Conservation (phyloP, 37 sponge, comb jelly and placozoan genomes). For the Petrosia ficiformis region DNA sequence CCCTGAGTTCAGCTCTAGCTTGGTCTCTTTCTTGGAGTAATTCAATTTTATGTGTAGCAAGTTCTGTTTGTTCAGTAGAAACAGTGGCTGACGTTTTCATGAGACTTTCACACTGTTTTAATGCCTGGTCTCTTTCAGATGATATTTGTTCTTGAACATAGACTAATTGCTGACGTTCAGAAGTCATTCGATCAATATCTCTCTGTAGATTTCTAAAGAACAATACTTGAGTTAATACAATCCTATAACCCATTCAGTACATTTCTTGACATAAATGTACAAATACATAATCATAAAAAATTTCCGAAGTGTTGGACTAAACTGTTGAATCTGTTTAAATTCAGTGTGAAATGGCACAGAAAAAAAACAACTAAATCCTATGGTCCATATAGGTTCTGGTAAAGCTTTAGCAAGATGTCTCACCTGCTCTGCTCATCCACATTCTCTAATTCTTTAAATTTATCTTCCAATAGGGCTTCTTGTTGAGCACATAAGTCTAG, state of each 20-base stretch:
- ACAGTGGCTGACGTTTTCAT: constrained; percentile 13
- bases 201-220: neutral
- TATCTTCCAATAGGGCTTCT: constrained; percentile 53
- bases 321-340: no score
- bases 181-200: neutral
- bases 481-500: constrained; percentile 32
- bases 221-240: neutral
- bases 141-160: constrained; percentile 35
- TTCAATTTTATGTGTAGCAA: constrained; percentile 12
- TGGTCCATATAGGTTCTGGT: no score
- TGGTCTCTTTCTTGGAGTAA: constrained; percentile 36
- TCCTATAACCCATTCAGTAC: neutral
- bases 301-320: no score
- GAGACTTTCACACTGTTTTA: constrained; percentile 38
- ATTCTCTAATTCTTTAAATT: constrained; percentile 21
- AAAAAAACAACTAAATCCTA: no score
- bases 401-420: no score
- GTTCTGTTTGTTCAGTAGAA: constrained; percentile 26
- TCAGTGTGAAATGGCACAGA: no score
- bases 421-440: constrained; percentile 38
- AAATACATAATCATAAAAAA: neutral
- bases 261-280: neutral
- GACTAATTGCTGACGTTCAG: constrained; percentile 19
- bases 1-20: constrained; percentile 15
- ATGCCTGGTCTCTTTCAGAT: constrained; percentile 34